These are phyloP conservation scores for Biston betularia DNA, from an alignment of 2,888 invertebrate species.

Conservation along the genomic window DNA sequence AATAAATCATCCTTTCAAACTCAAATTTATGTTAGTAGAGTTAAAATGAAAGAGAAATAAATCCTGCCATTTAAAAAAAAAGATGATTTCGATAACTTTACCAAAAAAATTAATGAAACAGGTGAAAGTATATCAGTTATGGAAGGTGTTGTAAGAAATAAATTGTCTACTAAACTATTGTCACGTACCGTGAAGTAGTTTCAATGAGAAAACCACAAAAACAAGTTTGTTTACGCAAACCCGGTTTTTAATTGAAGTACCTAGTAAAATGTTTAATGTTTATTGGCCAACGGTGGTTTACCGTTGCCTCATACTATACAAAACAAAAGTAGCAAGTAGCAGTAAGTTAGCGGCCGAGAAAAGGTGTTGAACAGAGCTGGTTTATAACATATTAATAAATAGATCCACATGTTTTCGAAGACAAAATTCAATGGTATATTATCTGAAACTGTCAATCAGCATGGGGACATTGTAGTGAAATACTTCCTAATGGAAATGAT, in stretches of 20 bases:
- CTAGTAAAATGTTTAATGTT: slow-evolving; percentile 29
- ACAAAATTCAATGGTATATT: no score
- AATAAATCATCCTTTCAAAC: background rate
- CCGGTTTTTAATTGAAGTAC: slow-evolving; percentile 40
- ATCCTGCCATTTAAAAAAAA: slow-evolving; percentile 2
- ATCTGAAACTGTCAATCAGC: no score
- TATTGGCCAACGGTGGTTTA: slow-evolving; percentile 23
- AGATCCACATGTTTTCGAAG: background rate
- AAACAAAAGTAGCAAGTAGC: background rate
- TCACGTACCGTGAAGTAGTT: slow-evolving; percentile 59
- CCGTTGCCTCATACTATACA: slow-evolving; percentile 1
- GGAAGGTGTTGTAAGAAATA: slow-evolving; percentile 46
- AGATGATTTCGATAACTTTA: slow-evolving; percentile 10
- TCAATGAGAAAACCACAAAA: slow-evolving; percentile 48
- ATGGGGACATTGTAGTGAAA: no score
- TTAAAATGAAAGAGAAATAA: slow-evolving; percentile 15
- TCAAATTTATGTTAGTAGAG: background rate
- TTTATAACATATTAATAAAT: background rate
- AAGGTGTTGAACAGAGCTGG: background rate
- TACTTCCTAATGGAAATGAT: no score
- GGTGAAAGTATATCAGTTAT: slow-evolving; percentile 54
- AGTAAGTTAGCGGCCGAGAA: background rate
- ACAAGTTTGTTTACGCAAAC: slow-evolving; percentile 42
- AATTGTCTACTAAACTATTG: slow-evolving; percentile 51
- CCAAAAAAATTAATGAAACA: slow-evolving; percentile 40